Base-by-base conservation (phyloP, 2,113 vertebrate species). In the Siniperca chuatsi region DNA sequence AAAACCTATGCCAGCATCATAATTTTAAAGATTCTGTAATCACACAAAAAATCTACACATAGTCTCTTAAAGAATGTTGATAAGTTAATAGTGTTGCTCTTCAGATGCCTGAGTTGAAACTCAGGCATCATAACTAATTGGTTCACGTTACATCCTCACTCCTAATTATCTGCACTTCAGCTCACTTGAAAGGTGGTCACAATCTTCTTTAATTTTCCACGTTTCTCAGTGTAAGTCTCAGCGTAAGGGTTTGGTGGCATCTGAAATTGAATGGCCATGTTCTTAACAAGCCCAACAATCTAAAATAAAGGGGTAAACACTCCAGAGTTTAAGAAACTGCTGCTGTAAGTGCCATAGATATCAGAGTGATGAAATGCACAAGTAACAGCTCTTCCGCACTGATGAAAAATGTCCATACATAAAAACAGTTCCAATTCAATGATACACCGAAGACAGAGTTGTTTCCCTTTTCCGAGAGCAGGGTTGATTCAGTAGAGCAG, bases 401-500 rank as follows among this genome's bases (percentile, higher is more conserved):
- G 82, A 78, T 82, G 57, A 84, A 87, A 91, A 88, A 21, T 46
- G 48, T 87, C 66, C 35, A 3, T 66, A 57, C 89, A 92, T 79
- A 89, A 90, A 90, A 66, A 86, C 73, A 83, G 87, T 78, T 90
- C 81, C 81, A 78, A 82, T 58, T 81, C 90, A 82, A 48, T n/a
- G 66, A 86, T 64, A 88, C 73, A 61, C 37, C 23, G 20, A 88
- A 78, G 80, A 93, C 78, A 83, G 78, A 85, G 88, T 90, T 69
- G 55, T 82, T 75, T 89, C 54, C 85, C n/a, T 65, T 75, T 42
- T 12, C 71, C 29, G 57, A 57, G 81, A 83, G 77, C 85, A 25
- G 82, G 54, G 73, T 69, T 52, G 86, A 88, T 75, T 94, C 82
- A 92, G 81, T 92, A 87, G 81, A 91, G 92, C 92, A 92, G 92